Conservation (phyloP, 2,113 vertebrate species). For the Emberiza fucata region DNA sequence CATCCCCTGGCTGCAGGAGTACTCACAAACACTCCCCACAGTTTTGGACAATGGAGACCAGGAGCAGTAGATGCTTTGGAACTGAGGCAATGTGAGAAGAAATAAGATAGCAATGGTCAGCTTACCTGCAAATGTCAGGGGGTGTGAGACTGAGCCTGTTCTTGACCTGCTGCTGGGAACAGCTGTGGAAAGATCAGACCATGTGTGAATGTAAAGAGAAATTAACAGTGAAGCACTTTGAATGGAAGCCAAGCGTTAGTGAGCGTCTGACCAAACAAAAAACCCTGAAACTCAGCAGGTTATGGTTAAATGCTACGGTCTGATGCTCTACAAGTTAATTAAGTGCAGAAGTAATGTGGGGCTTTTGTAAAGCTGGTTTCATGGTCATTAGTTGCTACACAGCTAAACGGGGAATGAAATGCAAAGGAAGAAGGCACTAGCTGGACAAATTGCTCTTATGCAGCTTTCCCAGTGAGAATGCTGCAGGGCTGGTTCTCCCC, state of each 20-base stretch:
- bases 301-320: not conserved
- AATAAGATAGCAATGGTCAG: not conserved
- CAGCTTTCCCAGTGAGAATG: not conserved
- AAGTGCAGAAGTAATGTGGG: conserved; percentile 27
- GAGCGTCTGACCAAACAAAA: not conserved
- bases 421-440: not conserved
- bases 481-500: not conserved
- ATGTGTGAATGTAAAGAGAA: not conserved
- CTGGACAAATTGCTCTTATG: not conserved
- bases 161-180: not conserved
- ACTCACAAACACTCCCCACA: not conserved
- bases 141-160: not conserved
- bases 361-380: conserved; percentile 50
- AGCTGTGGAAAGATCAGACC: not conserved
- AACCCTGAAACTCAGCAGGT: not conserved
- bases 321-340: conserved; percentile 58
- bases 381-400: conserved; percentile 38
- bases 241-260: not conserved
- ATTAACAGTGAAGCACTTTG: not conserved
- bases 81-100: not conserved
- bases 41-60: not conserved
- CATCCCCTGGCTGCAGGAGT: not conserved
- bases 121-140: not conserved
- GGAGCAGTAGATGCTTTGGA: not conserved
- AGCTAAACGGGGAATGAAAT: conserved; percentile 34